These are phyloP conservation scores for Catocala nupta DNA, from an alignment of 2,888 invertebrate species.

Conservation along the genomic window DNA sequence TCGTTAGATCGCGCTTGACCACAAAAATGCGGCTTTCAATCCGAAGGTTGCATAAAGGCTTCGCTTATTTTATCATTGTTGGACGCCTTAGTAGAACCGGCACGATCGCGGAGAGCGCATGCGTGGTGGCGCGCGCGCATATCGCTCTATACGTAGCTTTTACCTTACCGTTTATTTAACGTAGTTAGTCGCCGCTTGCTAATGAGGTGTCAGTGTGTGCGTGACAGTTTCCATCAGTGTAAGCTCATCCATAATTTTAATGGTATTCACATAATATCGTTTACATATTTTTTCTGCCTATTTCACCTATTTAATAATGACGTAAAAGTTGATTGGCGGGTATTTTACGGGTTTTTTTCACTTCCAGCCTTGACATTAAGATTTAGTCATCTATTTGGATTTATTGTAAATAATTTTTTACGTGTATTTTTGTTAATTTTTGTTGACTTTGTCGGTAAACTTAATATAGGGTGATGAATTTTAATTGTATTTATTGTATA, in stretches of 20 bases:
- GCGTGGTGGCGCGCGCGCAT: conserved; percentile 64
- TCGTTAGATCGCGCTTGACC: conserved; percentile 76
- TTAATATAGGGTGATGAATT: too few relatives aligned
- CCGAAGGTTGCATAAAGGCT: conserved; percentile 84
- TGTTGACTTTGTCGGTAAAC: neutral
- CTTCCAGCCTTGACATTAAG: conserved; percentile 42
- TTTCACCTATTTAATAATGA: neutral
- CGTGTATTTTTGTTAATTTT: neutral
- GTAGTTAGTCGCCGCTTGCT: conserved; percentile 34
- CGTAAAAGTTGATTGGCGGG: conserved; percentile 22
- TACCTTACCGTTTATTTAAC: conserved; percentile 34
- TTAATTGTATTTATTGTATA: too few relatives aligned
- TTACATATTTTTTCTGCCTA: conserved; percentile 16
- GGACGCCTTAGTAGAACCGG: conserved; percentile 74
- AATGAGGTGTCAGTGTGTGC: conserved; percentile 57
- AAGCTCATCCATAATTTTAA: conserved; percentile 27
- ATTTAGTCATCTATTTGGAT: too few relatives aligned
- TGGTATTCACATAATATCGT: conserved; percentile 16
- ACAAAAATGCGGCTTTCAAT: conserved; percentile 82
- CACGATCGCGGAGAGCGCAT: conserved; percentile 74
- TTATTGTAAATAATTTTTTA: neutral
- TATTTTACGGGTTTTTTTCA: conserved; percentile 26
- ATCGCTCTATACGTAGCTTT: conserved; percentile 42
- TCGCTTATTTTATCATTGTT: conserved; percentile 71
- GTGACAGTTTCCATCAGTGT: conserved; percentile 42